Base-by-base conservation (phyloP, 2,797 vertebrate genomes). In the Mus minutoides region DNA sequence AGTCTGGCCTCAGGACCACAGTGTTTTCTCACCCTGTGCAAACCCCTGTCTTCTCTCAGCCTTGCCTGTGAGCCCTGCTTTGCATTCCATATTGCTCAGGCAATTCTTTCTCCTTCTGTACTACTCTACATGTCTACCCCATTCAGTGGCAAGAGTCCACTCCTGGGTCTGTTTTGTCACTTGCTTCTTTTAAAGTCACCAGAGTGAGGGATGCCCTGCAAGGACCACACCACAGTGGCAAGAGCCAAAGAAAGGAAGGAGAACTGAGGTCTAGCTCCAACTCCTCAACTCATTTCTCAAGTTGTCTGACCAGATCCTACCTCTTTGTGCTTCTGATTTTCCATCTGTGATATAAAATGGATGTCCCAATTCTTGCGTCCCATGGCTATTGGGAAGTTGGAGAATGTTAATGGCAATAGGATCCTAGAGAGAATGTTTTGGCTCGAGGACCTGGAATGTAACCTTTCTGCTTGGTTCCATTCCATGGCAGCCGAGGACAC, bases 361-460 rank as follows among this genome's bases (percentile, higher is more conserved):
- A 95, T 12, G 34, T 85, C 37, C n/a, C 24, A 78, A 43, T 79
- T 94, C 62, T 96, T 84, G 19, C 6, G 67, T 43, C 54, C 22
- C 24, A 78, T 46, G 52, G 56, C n/a, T 73, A 37, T 49, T 89
- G 88, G 34, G 46, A 94, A 84, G 40, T 91, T 29, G 62, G 64
- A 26, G 73, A 76, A 90, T 80, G 34, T 77, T 80, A 90, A 88
- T 10, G 40, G 73, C 76, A 17, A 43, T 73, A 88, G 40, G 80
- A 93, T 73, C 24, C 40, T 73, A 92, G 69, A 96, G 78, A 96
- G 85, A 94, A 93, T 79, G 77, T 76, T 95, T 94, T 92, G 54
- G 19, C 56, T 90, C 49, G 24, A 88, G 19, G 85, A 94, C 62
- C 83, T 89, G 79, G 64, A 95, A 96, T 90, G 94, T 77, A 96